A percentile compares a stretch with the other conserved stretches of the same genome.
phyloP scores from a whole-genome alignment of 2,113 vertebrate genomes.

The Chaetorhynchus papuensis region DNA sequence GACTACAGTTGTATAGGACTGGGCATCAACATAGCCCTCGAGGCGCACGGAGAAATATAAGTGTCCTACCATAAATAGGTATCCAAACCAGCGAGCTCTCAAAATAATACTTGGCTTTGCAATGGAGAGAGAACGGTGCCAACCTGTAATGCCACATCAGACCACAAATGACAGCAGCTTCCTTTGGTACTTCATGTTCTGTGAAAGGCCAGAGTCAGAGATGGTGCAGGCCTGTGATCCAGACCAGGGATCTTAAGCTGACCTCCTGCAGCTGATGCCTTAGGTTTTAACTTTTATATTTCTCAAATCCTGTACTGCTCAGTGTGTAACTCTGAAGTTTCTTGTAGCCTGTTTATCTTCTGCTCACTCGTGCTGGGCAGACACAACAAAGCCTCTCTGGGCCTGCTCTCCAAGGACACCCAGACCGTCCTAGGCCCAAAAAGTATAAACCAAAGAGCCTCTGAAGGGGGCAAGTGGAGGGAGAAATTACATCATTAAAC shows the following conservation, averaged over 20 bases:
- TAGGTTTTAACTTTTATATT: too few relatives aligned
- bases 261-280: not conserved
- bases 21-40: not conserved
- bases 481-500: too few relatives aligned
- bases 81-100: not conserved
- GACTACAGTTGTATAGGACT: not conserved
- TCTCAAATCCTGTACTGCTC: too few relatives aligned
- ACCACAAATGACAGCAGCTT: not conserved
- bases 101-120: not conserved
- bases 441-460: too few relatives aligned
- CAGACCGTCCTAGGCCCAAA: too few relatives aligned
- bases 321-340: too few relatives aligned
- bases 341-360: too few relatives aligned
- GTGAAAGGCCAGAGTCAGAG: not conserved
- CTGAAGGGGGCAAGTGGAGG: too few relatives aligned
- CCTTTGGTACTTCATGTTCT: not conserved
- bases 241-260: not conserved
- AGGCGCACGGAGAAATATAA: not conserved
- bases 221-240: not conserved
- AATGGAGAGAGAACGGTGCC: not conserved
- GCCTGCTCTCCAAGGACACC: too few relatives aligned
- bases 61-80: not conserved
- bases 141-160: not conserved
- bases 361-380: too few relatives aligned
- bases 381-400: too few relatives aligned